Evolutionary conservation across 2,797 vertebrate genomes (phyloP), one percentile per base, ranked within the genome.

Genomic region (Rousettus madagascariensis): DNA sequence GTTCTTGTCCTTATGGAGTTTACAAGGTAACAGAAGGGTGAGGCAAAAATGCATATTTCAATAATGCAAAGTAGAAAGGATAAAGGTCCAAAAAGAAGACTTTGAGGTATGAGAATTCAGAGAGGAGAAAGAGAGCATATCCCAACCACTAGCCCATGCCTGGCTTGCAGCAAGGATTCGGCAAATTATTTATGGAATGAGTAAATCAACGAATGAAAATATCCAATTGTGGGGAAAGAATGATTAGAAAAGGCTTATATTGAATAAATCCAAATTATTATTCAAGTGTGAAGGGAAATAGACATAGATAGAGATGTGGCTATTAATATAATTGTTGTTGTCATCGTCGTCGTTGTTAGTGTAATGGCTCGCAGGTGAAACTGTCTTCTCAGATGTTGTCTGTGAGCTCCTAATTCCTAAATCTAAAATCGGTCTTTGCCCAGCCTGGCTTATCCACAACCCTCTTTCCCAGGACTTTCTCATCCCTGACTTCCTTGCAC

Each of bases 61-160:
- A 7, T 74, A 94, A 88, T 59, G 16, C 41, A 83, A 94, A 94
- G 41, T 41, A 94, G 36, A 94, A 90, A 90, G 38, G 92, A 79
- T 51, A 94, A 96, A 88, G 51, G 1, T 6, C 4, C 38, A 46
- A 53, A 20, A 69, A 86, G 15, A 61, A 41, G 33, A 89, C 63
- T 28, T 55, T 12, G 13, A 68, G 43, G 26, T 80, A 43, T 68
- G 22, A 90, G 28, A 90, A 96, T 77, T 86, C 46, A 88, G 46
- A 85, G n/a, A 74, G 28, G 51, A 90, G 71, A 90, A 88, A 41
- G 41, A 78, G 43, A 79, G 84, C 26, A 49, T 38, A 90, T 72
- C 38, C 30, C n/a, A 92, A 61, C 30, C 36, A 59, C 10, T 57
- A 43, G 16, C 2, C 88, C 24, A 59, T 51, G 16, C 8, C 83